Conservation (phyloP, 2,113 vertebrate genomes). For the Lagenorhynchus albirostris region DNA sequence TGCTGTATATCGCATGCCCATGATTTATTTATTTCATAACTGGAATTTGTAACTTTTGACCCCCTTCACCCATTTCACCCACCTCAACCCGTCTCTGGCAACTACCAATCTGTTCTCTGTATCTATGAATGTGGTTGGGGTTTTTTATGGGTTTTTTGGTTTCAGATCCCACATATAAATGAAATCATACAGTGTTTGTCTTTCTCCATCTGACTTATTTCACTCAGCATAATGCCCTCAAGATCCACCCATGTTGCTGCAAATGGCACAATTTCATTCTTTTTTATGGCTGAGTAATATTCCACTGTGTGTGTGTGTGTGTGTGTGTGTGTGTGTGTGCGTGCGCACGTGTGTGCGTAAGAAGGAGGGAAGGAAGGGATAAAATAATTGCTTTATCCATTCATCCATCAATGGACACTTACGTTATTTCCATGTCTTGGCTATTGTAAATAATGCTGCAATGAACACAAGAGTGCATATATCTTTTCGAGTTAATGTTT, state of each 20-base stretch:
- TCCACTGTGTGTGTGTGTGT: not conserved
- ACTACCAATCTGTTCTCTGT: not conserved
- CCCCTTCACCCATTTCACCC: not conserved
- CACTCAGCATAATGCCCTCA: not conserved
- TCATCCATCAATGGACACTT: not conserved
- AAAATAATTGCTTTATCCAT: not conserved
- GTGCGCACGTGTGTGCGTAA: too few species aligned
- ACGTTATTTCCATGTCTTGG: not conserved
- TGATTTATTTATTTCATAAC: not conserved
- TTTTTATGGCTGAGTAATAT: not conserved
- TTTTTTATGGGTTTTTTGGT: too few species aligned
- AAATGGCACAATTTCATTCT: not conserved
- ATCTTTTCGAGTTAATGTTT: accelerated
- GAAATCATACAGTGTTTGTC: not conserved
- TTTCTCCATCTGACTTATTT: not conserved
- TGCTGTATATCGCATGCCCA: accelerated
- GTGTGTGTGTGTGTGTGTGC: too few species aligned
- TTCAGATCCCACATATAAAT: not conserved
- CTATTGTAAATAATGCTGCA: not conserved
- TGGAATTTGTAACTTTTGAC: not conserved
- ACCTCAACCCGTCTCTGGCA: not conserved
- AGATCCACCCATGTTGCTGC: accelerated
- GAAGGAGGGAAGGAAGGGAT: too few species aligned
- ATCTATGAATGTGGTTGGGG: not conserved
- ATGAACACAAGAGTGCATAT: not conserved